Evolutionary conservation across 2,888 invertebrate genomes (phyloP).

Genomic region (Folsomia candida): DNA sequence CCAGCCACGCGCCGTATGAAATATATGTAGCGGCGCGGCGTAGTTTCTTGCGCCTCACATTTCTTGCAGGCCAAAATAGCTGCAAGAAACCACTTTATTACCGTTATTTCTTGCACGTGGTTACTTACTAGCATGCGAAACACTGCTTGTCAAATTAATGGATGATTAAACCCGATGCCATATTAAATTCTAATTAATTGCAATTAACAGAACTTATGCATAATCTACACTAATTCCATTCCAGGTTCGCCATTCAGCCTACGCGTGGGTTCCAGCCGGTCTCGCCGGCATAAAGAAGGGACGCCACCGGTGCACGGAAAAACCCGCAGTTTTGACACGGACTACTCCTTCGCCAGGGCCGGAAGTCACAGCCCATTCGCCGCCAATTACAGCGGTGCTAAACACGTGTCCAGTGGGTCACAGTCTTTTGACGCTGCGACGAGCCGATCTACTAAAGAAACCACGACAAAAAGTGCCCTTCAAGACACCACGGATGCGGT

Average conservation of each 20-base stretch:
- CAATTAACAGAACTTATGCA: not conserved
- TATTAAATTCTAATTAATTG: not conserved
- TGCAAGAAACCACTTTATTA: no score
- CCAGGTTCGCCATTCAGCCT: constrained; percentile 78
- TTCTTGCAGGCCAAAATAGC: no score
- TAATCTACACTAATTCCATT: constrained; percentile 22
- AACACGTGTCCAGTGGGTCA: constrained; percentile 7
- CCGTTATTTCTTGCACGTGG: no score
- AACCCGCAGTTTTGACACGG: constrained; percentile 48
- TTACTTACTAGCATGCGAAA: not conserved
- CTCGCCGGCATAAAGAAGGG: constrained; percentile 39
- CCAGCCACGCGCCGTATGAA: no score
- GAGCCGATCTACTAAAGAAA: constrained; percentile 30
- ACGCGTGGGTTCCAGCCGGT: constrained; percentile 63
- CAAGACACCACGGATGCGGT: constrained; percentile 48
- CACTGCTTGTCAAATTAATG: not conserved
- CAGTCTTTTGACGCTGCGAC: constrained; percentile 33
- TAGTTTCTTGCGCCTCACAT: no score
- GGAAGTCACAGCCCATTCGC: constrained; percentile 5
- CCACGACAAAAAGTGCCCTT: constrained; percentile 16
- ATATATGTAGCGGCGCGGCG: no score
- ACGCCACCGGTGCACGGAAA: constrained; percentile 43
- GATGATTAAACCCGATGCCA: not conserved
- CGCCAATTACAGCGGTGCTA: no score
- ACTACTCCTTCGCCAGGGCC: constrained; percentile 14